phyloP scores from a whole-genome alignment of 2,113 vertebrate genomes.

The Myiozetetes cayanensis region DNA sequence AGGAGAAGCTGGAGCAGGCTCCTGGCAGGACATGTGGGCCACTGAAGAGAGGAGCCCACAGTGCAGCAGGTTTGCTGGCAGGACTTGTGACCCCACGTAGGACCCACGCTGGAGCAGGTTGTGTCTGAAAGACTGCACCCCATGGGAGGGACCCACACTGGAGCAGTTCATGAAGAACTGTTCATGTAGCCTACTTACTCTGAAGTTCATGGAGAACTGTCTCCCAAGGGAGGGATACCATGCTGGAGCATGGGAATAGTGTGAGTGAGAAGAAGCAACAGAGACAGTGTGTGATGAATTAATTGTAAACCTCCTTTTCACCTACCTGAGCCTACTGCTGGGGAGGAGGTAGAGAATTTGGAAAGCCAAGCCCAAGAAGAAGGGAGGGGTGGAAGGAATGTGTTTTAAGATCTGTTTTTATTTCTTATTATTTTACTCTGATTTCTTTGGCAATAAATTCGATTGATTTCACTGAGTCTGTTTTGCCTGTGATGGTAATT shows the following conservation, averaged over 20 bases:
- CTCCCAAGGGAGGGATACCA: not conserved
- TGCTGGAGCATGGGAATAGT: not conserved
- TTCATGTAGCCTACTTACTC: accelerated
- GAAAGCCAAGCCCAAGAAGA: not conserved
- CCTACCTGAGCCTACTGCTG: too few species aligned
- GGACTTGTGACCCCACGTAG: not conserved
- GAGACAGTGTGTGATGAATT: not conserved
- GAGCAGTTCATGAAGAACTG: not conserved
- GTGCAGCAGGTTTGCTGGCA: not conserved
- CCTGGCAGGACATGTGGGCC: too few species aligned
- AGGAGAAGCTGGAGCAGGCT: not conserved
- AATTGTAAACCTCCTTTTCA: too few species aligned
- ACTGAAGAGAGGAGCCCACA: not conserved
- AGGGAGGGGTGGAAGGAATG: not conserved
- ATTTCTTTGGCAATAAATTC: not conserved
- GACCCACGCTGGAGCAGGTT: accelerated
- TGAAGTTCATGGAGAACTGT: not conserved
- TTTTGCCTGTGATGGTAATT: not conserved
- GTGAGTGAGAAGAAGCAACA: not conserved
- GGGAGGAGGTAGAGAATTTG: not conserved
- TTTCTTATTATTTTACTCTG: not conserved
- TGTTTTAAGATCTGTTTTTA: not conserved
- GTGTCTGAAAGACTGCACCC: not conserved
- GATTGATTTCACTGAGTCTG: not conserved
- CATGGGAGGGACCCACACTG: accelerated